phyloP scores from a whole-genome alignment of 1,140 invertebrate genomes.

The Trichonephila clavata region DNA sequence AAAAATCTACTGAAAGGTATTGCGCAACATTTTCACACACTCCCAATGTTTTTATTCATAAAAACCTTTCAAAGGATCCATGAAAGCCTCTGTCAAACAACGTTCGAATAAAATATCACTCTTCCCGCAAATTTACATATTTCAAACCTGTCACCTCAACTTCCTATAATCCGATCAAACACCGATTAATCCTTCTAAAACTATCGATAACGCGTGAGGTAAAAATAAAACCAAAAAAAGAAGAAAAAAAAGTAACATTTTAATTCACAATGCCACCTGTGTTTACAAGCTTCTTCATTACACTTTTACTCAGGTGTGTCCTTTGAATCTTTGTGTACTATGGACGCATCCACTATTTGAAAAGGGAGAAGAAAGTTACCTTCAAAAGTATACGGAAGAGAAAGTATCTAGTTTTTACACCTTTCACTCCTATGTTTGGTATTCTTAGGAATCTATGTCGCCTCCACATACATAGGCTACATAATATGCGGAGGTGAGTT shows the following conservation, averaged over 20 bases:
- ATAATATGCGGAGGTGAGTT: background rate
- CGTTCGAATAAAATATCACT: no score
- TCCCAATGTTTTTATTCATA: no score
- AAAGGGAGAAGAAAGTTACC: background rate
- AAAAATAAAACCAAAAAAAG: background rate
- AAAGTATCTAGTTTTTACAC: background rate
- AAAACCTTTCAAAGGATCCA: no score
- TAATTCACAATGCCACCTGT: constrained; percentile 2
- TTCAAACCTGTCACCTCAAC: no score
- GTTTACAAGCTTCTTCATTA: background rate
- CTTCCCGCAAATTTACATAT: no score
- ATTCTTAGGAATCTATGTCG: background rate
- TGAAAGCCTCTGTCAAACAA: no score
- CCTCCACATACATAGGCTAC: background rate
- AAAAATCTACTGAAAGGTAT: no score
- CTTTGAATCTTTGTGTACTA: background rate
- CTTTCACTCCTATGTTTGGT: background rate
- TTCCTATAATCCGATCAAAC: background rate
- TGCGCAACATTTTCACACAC: no score
- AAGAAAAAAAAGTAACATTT: background rate
- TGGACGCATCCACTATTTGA: background rate
- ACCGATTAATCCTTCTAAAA: background rate
- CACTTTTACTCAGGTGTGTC: constrained; percentile 1
- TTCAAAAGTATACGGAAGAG: background rate
- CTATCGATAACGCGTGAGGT: background rate